phyloP scores from a whole-genome alignment of 2,797 vertebrate species.

The Neostethus bicornis region DNA sequence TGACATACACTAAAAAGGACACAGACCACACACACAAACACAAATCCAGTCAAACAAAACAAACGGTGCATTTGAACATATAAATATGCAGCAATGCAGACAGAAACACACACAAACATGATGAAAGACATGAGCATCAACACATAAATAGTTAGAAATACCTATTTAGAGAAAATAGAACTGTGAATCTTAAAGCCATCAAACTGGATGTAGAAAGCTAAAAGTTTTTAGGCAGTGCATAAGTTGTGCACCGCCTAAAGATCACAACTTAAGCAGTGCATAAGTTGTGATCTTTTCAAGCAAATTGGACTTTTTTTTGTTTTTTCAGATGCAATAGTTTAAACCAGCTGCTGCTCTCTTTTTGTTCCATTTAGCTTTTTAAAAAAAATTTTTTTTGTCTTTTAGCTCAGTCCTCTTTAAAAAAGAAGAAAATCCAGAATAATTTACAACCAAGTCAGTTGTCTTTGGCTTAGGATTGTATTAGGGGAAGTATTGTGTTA shows the following conservation, averaged over 20 bases:
- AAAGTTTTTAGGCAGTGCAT: constrained; percentile 15
- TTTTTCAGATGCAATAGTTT: background rate
- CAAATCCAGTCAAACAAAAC: constrained; percentile 34
- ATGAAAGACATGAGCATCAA: constrained; percentile 28
- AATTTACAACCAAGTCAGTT: background rate
- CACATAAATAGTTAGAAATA: constrained; percentile 21
- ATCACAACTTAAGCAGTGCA: constrained; percentile 15
- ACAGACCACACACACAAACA: constrained; percentile 42
- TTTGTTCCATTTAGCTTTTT: no score
- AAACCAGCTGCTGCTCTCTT: background rate
- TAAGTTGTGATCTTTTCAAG: constrained; percentile 16
- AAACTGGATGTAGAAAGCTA: background rate
- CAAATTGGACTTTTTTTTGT: constrained; percentile 9
- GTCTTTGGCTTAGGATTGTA: background rate
- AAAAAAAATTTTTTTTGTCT: no score
- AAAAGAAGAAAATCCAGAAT: no score
- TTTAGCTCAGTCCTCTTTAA: no score
- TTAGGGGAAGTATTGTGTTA: background rate
- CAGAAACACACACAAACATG: constrained; percentile 51
- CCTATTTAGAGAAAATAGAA: constrained; percentile 7
- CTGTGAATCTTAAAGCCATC: background rate
- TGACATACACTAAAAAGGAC: constrained; percentile 38
- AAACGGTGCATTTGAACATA: constrained; percentile 45
- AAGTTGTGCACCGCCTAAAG: no score
- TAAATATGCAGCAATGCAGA: constrained; percentile 42